Evolutionary conservation across 2,797 vertebrate species (phyloP).

Genomic region (Oreochromis mossambicus): DNA sequence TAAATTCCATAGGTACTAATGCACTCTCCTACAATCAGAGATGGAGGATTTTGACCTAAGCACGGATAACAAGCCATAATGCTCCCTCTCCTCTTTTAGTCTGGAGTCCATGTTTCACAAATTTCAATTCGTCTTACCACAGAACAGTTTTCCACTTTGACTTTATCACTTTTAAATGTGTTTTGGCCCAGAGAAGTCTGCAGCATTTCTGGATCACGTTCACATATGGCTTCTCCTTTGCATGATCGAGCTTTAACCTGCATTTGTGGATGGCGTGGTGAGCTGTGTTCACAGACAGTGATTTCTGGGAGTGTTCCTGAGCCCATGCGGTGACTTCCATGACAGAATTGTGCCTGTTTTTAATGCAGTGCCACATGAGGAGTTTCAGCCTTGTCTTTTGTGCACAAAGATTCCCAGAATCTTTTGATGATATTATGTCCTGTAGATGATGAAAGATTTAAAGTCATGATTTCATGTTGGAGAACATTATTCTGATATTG

Average conservation of each 20-base stretch:
- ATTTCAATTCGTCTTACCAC: neutral
- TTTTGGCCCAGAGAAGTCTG: neutral
- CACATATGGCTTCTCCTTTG: neutral
- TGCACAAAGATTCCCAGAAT: neutral
- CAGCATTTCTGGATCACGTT: neutral
- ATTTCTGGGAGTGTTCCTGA: neutral
- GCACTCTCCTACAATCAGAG: neutral
- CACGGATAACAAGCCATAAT: neutral
- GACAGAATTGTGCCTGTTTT: neutral
- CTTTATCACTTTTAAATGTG: neutral
- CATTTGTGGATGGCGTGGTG: neutral
- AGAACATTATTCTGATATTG: neutral
- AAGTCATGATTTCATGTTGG: neutral
- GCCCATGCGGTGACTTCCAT: neutral
- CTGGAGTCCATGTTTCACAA: neutral
- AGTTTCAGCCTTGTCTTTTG: neutral
- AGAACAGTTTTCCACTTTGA: neutral
- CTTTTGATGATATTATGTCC: neutral
- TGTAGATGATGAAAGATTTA: neutral
- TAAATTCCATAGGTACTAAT: neutral
- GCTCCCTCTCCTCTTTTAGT: neutral
- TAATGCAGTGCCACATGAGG: neutral
- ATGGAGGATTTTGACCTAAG: neutral
- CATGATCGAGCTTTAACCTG: neutral
- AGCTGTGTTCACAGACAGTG: neutral